Percentiles rank a stretch among this genome's conserved stretches.
phyloP scores from a whole-genome alignment of 2,113 vertebrate species.

The Laterallus jamaicensis region DNA sequence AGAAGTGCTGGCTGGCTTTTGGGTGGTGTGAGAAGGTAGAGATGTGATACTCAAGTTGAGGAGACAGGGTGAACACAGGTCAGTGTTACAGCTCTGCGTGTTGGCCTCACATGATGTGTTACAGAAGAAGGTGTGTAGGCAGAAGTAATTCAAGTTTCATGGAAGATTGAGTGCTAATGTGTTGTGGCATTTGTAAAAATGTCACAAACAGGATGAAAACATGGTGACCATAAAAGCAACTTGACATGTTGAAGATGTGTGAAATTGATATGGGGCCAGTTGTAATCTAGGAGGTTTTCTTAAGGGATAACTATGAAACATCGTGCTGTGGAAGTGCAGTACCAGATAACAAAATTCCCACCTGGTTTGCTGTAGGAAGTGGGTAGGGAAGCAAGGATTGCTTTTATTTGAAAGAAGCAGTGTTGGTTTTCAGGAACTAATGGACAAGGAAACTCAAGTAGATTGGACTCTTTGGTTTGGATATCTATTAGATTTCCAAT shows the following conservation, averaged over 20 bases:
- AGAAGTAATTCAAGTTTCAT: neutral
- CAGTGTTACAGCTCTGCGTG: fast-evolving
- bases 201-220: neutral
- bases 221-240: too few species aligned
- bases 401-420: neutral
- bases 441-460: neutral
- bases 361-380: neutral
- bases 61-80: neutral
- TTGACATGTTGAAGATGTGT: neutral
- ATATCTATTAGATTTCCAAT: neutral
- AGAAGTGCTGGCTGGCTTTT: neutral
- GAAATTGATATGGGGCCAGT: neutral
- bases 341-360: neutral
- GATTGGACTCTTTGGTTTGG: neutral
- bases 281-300: neutral
- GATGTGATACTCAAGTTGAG: neutral
- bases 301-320: neutral
- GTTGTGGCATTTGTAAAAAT: neutral
- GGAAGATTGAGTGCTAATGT: neutral
- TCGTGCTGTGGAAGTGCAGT: neutral
- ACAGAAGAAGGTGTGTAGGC: fast-evolving
- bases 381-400: neutral
- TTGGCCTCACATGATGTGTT: too few species aligned
- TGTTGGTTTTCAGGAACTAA: neutral
- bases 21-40: neutral